Conservation (phyloP, 2,888 invertebrate genomes). For the Aphodius sticticus region DNA sequence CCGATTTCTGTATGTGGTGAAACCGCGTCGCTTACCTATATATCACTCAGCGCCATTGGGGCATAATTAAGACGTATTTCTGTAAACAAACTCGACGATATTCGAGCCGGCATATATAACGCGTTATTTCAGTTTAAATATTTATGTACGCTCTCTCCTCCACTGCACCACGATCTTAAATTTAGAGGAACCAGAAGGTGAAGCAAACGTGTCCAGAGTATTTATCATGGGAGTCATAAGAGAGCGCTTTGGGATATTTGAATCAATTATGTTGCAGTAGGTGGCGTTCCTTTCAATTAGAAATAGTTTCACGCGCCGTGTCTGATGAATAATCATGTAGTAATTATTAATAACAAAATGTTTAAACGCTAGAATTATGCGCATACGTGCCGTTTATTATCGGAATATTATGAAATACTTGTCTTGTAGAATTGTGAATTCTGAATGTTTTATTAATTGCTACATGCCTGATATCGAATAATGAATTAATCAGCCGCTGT, state of each 20-base stretch:
- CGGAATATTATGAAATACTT: background rate
- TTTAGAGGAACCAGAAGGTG: background rate
- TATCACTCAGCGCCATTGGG: slow-evolving; percentile 21
- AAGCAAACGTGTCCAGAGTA: background rate
- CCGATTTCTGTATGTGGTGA: slow-evolving; percentile 18
- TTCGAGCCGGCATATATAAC: background rate
- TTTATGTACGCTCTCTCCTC: background rate
- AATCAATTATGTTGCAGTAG: slow-evolving; percentile 7
- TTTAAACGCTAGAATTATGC: background rate
- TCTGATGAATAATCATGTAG: background rate
- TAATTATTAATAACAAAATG: background rate
- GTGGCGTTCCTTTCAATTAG: slow-evolving; percentile 18
- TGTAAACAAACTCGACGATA: slow-evolving; percentile 22
- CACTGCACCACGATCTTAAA: background rate
- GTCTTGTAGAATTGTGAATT: background rate
- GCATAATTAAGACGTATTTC: slow-evolving; percentile 25
- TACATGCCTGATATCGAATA: background rate
- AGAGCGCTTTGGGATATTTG: background rate
- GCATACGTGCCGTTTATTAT: no score
- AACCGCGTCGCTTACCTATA: slow-evolving; percentile 15
- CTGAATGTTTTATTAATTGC: background rate
- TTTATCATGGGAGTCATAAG: background rate
- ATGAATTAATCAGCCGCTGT: background rate
- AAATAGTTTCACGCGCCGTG: slow-evolving; percentile 21
- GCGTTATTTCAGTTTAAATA: slow-evolving; percentile 4